These are phyloP conservation scores for Oncorhynchus tshawytscha DNA, from an alignment of 2,113 vertebrate genomes.

Conservation along the genomic window DNA sequence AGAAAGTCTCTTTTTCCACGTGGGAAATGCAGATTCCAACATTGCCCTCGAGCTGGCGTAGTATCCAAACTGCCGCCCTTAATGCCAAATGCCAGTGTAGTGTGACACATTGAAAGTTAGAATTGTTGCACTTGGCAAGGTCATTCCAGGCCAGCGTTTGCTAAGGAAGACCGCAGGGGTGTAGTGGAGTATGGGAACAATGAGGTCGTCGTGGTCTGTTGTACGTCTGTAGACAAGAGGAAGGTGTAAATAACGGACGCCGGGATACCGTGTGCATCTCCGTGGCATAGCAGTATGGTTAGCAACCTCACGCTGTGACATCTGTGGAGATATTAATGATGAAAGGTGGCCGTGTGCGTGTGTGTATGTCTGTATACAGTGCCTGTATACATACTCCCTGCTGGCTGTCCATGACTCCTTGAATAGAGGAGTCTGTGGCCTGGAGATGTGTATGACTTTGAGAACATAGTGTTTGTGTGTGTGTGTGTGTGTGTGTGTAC, in stretches of 20 bases:
- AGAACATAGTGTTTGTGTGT: background rate
- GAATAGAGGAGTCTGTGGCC: background rate
- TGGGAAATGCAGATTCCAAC: constrained; percentile 15
- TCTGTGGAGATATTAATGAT: constrained; percentile 9
- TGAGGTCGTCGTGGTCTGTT: constrained; percentile 30
- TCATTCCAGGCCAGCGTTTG: constrained; percentile 13
- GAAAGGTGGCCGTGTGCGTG: background rate
- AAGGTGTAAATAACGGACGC: constrained; percentile 50
- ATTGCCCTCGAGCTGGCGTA: background rate
- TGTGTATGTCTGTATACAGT: background rate
- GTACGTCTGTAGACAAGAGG: background rate
- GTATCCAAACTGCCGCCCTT: background rate
- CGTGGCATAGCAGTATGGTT: background rate
- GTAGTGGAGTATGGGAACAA: constrained; percentile 4
- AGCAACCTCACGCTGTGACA: constrained; percentile 7
- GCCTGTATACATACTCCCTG: background rate
- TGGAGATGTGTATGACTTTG: background rate
- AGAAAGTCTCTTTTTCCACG: constrained; percentile 7
- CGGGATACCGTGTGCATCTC: constrained; percentile 24
- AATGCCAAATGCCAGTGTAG: constrained; percentile 13
- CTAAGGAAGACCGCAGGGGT: constrained; percentile 6
- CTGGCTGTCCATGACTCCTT: background rate
- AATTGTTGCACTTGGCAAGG: too few species aligned
- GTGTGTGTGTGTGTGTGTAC: background rate
- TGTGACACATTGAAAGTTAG: constrained; percentile 5